A percentile compares a stretch with the other conserved stretches of the same genome.
Evolutionary conservation across 2,888 invertebrate genomes (phyloP).

Genomic region (Euproctis similis): DNA sequence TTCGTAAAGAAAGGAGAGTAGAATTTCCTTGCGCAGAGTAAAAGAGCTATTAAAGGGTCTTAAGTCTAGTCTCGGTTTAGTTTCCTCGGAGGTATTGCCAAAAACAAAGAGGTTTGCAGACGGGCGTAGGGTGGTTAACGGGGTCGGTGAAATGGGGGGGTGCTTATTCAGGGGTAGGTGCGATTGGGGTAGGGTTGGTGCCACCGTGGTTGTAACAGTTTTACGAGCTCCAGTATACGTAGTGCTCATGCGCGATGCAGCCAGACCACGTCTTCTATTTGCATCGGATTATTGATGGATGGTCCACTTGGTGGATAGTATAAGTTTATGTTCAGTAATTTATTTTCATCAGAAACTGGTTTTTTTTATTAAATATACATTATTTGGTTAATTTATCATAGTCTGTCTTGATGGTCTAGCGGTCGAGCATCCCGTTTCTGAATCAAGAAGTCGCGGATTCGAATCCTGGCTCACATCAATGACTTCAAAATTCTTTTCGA

Average conservation of each 20-base stretch:
- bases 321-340: too few species aligned
- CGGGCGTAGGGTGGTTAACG: constrained; percentile 34
- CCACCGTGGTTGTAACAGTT: constrained; percentile 57
- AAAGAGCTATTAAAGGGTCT: constrained; percentile 68
- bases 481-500: too few species aligned
- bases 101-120: constrained; percentile 69
- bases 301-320: constrained; percentile 21
- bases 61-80: constrained; percentile 59
- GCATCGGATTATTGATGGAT: constrained; percentile 64
- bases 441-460: too few species aligned
- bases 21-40: constrained; percentile 57
- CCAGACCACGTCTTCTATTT: constrained; percentile 50
- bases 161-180: constrained; percentile 23
- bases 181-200: constrained; percentile 25
- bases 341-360: too few species aligned
- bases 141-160: constrained; percentile 15
- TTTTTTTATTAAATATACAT: too few species aligned
- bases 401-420: too few species aligned
- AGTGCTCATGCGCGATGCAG: constrained; percentile 66
- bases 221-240: constrained; percentile 67
- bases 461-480: too few species aligned
- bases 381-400: too few species aligned
- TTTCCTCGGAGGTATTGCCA: constrained; percentile 55
- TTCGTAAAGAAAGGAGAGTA: constrained; percentile 34
- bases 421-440: too few species aligned